Evolutionary conservation across 2,888 invertebrate genomes (phyloP).

Genomic region (Synergus gifuensis): DNA sequence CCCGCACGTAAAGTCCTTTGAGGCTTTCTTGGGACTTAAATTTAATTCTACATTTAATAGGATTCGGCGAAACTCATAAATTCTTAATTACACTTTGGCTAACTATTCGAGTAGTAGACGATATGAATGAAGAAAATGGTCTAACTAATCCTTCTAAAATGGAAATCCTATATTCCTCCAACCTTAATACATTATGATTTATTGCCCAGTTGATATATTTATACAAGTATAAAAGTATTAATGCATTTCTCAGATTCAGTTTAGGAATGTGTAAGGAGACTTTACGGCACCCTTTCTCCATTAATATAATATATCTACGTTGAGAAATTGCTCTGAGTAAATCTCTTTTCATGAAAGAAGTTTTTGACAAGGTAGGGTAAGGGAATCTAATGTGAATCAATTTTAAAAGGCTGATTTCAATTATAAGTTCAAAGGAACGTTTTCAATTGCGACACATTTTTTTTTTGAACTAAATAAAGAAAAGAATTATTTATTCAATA

Average conservation of each 20-base stretch:
- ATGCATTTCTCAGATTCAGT: slow-evolving; percentile 6
- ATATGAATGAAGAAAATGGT: slow-evolving; percentile 10
- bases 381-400: background rate
- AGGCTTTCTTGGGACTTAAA: slow-evolving; percentile 72
- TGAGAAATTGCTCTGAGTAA: background rate
- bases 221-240: background rate
- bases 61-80: background rate
- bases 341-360: background rate
- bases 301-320: background rate
- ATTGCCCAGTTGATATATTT: background rate
- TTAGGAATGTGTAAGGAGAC: background rate
- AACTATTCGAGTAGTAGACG: background rate
- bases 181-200: slow-evolving; percentile 11
- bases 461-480: no score
- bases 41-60: slow-evolving; percentile 67
- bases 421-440: no score
- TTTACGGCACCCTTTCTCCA: background rate
- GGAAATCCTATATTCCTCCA: background rate
- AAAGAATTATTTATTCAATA: no score
- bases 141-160: background rate
- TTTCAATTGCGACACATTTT: no score
- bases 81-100: slow-evolving; percentile 19
- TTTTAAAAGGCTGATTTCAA: background rate
- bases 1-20: background rate
- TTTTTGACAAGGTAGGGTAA: background rate